Base-by-base conservation (phyloP, 2,113 vertebrate genomes). In the Megaleporinus macrocephalus region DNA sequence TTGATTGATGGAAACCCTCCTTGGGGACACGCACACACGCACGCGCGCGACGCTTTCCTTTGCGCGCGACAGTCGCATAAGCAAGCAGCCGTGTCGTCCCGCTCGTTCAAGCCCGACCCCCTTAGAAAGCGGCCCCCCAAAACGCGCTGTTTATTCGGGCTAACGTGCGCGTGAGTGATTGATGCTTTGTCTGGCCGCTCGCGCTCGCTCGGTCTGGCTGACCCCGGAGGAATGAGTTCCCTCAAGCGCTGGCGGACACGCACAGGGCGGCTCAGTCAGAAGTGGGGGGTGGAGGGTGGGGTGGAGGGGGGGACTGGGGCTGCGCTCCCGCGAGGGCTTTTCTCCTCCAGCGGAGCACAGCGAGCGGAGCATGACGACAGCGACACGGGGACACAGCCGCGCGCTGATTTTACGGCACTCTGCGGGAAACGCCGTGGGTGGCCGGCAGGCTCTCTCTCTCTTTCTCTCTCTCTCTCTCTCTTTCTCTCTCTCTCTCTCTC, bases 131-230 rank as follows among this genome's bases (percentile, higher is more conserved):
- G 65, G 18, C 33, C 18, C 65, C n/a, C 47, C 49, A 78, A 69
- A 73, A 29, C 10, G 66, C 18, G 62, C 61, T 79, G 78, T 84
- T 76, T 82, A 83, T 87, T 82, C 72, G 76, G 82, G 78, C 82
- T 86, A 61, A 80, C 82, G 76, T 78, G 62, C 76, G 79, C 73
- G 69, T 72, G 69, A 66, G 81, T 87, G 86, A 83, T 84, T 82
- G 83, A 87, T 85, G 86, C 73, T 85, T 79, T 82, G 88, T 79
- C 86, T 81, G 73, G 63, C 68, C 62, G 36, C 61, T 78, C 63
- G 74, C 83, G 83, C 51, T 78, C 83, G 83, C 51, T 78, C 73
- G 88, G 86, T 86, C 80, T 81, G 80, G 84, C 80, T 89, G 88
- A 87, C 86, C 84, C 84, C 73, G 44, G 47, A 81, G 76, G 84